phyloP scores from a whole-genome alignment of 2,113 vertebrate genomes.

The Melospiza georgiana region DNA sequence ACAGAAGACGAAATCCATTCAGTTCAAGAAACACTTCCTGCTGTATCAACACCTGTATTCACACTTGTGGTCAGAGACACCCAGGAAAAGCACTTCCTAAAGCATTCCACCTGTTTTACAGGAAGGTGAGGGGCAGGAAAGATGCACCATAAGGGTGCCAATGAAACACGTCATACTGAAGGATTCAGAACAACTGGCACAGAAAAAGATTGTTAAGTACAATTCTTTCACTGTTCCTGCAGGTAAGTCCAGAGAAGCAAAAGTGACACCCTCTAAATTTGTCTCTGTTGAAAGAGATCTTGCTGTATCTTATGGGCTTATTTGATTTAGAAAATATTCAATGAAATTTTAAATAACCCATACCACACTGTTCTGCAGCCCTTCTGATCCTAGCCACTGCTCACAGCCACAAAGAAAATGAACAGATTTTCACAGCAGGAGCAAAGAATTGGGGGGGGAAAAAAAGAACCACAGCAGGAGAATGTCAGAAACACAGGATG shows the following conservation, averaged over 20 bases:
- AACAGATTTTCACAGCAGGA: not conserved
- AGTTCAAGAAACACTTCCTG: not conserved
- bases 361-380: not conserved
- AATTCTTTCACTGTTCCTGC: not conserved
- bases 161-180: not conserved
- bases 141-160: not conserved
- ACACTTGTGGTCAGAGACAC: not conserved
- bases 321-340: not conserved
- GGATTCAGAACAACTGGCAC: not conserved
- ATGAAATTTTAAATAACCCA: not conserved
- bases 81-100: not conserved
- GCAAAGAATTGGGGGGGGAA: not conserved
- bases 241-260: not conserved
- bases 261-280: not conserved
- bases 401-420: not conserved
- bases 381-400: not conserved
- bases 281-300: not conserved
- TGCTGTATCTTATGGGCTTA: not conserved
- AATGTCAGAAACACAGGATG: not conserved
- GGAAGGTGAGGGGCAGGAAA: not conserved
- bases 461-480: not conserved
- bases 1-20: not conserved
- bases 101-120: not conserved
- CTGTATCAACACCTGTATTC: not conserved
- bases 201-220: not conserved